A percentile compares a stretch with the other conserved stretches of the same genome.
Evolutionary conservation across 1,140 invertebrate genomes (phyloP).

Genomic region (Halotydeus destructor): DNA sequence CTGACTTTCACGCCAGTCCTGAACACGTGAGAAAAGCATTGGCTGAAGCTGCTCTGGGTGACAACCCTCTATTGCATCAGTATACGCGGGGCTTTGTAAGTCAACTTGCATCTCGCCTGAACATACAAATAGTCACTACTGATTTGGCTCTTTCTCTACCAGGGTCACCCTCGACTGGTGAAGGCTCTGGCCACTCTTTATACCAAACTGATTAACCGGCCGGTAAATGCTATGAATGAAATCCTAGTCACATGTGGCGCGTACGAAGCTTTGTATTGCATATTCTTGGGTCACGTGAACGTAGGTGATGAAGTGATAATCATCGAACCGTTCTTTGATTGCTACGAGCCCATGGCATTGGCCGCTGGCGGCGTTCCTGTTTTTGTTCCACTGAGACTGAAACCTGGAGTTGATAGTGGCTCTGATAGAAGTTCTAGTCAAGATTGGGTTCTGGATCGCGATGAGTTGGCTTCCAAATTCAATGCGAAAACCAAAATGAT

Average conservation of each 20-base stretch:
- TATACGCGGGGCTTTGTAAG: slow-evolving; percentile 42
- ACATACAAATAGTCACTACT: background rate
- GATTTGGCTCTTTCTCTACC: slow-evolving; percentile 21
- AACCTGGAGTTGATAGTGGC: slow-evolving; percentile 23
- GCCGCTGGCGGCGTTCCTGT: slow-evolving; percentile 63
- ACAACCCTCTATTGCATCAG: slow-evolving; percentile 58
- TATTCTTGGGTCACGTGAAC: slow-evolving; percentile 62
- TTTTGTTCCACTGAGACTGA: slow-evolving; percentile 62
- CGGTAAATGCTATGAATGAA: slow-evolving; percentile 59
- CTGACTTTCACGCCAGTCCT: slow-evolving; percentile 74
- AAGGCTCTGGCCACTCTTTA: slow-evolving; percentile 65
- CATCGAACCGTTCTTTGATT: slow-evolving; percentile 95
- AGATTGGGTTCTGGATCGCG: slow-evolving; percentile 70
- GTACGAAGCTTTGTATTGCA: slow-evolving; percentile 63
- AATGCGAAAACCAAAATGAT: slow-evolving; percentile 79
- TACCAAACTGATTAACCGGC: slow-evolving; percentile 43
- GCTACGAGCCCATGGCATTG: slow-evolving; percentile 82
- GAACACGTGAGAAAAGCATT: slow-evolving; percentile 58
- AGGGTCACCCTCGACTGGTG: slow-evolving; percentile 79
- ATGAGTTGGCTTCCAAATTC: slow-evolving; percentile 62
- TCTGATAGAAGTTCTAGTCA: too few relatives aligned
- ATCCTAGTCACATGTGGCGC: slow-evolving; percentile 73
- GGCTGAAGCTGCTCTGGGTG: slow-evolving; percentile 37
- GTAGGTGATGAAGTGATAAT: slow-evolving; percentile 74
- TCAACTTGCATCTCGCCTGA: slow-evolving; percentile 1